Conservation (phyloP, 1,140 invertebrate species). For the Diachasma alloeum region DNA sequence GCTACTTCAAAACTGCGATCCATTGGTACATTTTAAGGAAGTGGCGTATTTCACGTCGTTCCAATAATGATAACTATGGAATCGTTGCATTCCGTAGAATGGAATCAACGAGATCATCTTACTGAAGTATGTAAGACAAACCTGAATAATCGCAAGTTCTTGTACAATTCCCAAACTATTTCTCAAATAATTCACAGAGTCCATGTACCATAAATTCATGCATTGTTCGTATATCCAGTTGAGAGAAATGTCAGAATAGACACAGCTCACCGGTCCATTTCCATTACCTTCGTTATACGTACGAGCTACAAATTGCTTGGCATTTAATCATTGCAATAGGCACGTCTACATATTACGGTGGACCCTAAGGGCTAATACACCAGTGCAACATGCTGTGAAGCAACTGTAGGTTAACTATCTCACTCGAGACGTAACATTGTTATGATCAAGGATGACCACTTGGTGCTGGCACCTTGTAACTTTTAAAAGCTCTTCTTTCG, state of each 20-base stretch:
- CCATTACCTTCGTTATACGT: conserved; percentile 14
- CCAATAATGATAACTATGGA: too few species aligned
- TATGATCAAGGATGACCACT: conserved; percentile 1
- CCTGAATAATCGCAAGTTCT: background rate
- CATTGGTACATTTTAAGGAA: too few species aligned
- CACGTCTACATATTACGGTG: background rate
- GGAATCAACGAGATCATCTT: background rate
- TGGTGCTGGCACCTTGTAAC: background rate
- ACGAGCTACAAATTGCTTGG: conserved; percentile 18
- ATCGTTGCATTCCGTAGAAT: too few species aligned
- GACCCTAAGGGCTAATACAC: background rate
- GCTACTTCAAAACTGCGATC: too few species aligned
- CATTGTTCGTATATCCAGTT: background rate
- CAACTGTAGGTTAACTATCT: background rate
- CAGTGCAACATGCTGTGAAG: background rate
- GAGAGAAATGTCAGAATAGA: background rate
- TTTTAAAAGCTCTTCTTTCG: background rate
- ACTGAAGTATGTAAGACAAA: background rate
- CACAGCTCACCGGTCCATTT: background rate
- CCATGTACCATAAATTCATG: background rate
- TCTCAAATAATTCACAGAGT: background rate
- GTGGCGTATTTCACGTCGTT: too few species aligned
- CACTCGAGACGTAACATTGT: background rate
- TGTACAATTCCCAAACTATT: background rate
- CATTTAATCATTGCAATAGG: conserved; percentile 24